Percentiles rank a stretch among this genome's conserved stretches.
Evolutionary conservation across 2,113 vertebrate species (phyloP).

Genomic region (Cricetomys ansorgei): DNA sequence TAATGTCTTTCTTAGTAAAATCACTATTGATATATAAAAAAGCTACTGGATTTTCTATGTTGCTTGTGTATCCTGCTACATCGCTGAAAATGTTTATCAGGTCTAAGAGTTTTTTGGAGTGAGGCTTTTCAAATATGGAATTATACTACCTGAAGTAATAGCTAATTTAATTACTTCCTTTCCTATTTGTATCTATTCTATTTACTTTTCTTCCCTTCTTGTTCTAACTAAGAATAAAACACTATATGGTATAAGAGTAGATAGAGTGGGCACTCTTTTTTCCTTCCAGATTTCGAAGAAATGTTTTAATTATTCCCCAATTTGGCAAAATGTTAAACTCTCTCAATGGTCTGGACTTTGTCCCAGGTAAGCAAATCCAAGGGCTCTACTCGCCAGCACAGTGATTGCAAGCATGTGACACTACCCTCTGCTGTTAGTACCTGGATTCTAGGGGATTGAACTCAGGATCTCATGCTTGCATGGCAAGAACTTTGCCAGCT

Average conservation of each 20-base stretch:
- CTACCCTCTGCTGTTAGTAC: neutral
- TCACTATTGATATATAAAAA: neutral
- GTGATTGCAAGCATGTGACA: neutral
- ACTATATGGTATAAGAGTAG: neutral
- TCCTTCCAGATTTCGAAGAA: neutral
- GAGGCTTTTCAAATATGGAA: neutral
- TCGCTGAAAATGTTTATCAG: neutral
- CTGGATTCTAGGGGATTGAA: neutral
- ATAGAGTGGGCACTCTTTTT: accelerated
- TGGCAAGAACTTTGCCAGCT: neutral
- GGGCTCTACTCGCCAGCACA: neutral
- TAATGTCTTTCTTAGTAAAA: neutral
- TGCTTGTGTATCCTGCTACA: neutral
- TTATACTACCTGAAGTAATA: neutral
- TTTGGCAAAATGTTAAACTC: neutral
- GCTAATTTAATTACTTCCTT: neutral
- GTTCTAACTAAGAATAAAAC: neutral
- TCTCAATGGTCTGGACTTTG: neutral
- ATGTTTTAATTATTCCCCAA: neutral
- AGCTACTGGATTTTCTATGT: neutral
- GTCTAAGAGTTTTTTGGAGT: neutral
- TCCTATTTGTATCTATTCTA: neutral
- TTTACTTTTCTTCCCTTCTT: neutral
- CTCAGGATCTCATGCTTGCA: neutral
- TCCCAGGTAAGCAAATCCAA: neutral